Evolutionary conservation across 2,113 vertebrate genomes (phyloP), one percentile per base, ranked within the genome.

Genomic region (Polypterus senegalus): DNA sequence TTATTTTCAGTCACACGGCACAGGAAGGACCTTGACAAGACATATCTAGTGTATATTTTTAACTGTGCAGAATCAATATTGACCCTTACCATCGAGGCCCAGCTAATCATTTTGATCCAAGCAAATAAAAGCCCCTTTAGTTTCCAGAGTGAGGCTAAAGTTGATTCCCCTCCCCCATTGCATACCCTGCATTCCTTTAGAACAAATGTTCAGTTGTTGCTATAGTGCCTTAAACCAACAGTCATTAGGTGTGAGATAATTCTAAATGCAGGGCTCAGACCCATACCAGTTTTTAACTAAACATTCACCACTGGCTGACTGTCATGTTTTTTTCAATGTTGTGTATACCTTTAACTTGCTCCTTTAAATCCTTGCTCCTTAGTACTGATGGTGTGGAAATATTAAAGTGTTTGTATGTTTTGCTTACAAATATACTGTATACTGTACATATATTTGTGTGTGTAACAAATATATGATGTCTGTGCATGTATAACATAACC

Each of bases 151-250:
- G 73, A 72, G 67, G 64, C 77, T 69, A 79, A 80, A 65, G 73
- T 71, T 76, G 71, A 70, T 71, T 71, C 79, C 85, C 86, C 78
- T 84, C 88, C 82, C 83, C 79, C 79, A 63, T 73, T 79, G 72
- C 89, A 91, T 91, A 79, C 84, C 83, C 81, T 4, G 54, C 86
- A 92, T 92, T 91, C 90, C 83, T 90, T 77, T 71, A 66, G 84
- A 90, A 91, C 88, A 92, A 91, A 89, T 84, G 84, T 84, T 89
- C 86, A 79, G 82, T 92, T 92, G 89, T 92, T 84, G 88, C 84
- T 85, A 79, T 87, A 88, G 83, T 76, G 81, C 78, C 83, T 77
- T 81, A 83, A 83, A 81, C 77, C 79, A 79, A 79, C 78, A 76
- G 77, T 79, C 76, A 67, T 70, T 76, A 81, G 80, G 73, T 78